Evolutionary conservation across 1,140 invertebrate species (phyloP), one percentile per base, ranked within the genome.

Genomic region (Bombus breviceps): DNA sequence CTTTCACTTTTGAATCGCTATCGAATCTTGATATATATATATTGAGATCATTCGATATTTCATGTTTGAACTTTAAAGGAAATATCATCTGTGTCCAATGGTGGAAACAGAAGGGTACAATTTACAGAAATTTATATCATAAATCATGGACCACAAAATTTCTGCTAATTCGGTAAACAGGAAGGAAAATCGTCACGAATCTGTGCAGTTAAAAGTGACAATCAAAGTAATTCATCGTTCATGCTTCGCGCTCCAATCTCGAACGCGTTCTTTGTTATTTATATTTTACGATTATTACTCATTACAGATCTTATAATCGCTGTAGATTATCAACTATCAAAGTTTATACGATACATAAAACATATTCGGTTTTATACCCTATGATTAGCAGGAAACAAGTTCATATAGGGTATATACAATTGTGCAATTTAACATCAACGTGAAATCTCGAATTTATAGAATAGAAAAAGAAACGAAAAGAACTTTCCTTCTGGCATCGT

Each of bases 221-320:
- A 88, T 81, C 47, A 81, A 82, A 86, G 76, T 74, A 87, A 79
- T 59, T 78, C 64, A 47, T 53, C 53, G 18, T 62, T 18, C 41
- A 59, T 62, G 15, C 37, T 57, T 74, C 10, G 32, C 41, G n/a
- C 78, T 78, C 43, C 34, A 75, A 62, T 76, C 77, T 34, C 37
- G 22, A 64, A 74, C 47, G 72, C 32, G 43, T 15, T 62, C 12
- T 69, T 62, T 64, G 53, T 78, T 86, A 80, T 62, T 88, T 85
- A 86, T 78, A 86, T 69, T 83, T 86, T 79, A 88, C 72, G 57
- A 83, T 86, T 88, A 86, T 79, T 86, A 88, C 25, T 80, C 79
- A 64, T 77, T 85, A 85, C 59, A 83, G 72, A 68, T 83, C 59
- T 86, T 82, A 88, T 62, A 88, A 81, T 82, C 68, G 64, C 74